phyloP scores from a whole-genome alignment of 2,113 vertebrate species.

The Gila orcuttii region DNA sequence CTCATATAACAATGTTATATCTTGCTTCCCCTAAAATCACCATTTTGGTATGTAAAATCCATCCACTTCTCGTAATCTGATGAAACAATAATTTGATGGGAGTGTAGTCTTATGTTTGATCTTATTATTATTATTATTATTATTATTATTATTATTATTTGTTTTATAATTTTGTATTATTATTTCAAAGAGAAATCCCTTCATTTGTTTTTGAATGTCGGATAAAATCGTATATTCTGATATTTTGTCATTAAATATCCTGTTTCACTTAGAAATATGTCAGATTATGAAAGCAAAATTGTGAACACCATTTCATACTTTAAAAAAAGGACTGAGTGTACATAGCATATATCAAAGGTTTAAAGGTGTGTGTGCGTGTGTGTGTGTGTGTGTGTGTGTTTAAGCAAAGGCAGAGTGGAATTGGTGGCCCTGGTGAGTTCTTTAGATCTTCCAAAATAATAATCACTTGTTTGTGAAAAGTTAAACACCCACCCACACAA shows the following conservation, averaged over 20 bases:
- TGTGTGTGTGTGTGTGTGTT: neutral
- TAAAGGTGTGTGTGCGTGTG: neutral
- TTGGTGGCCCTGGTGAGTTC: neutral
- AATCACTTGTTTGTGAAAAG: neutral
- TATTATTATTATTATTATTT: neutral
- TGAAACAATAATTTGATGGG: neutral
- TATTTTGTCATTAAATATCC: neutral
- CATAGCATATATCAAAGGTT: neutral
- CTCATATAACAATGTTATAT: neutral
- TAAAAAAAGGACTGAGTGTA: neutral
- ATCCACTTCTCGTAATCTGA: neutral
- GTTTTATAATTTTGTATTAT: neutral
- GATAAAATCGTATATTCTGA: too few relatives aligned
- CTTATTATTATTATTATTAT: neutral
- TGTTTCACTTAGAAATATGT: neutral
- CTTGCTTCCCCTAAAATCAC: neutral
- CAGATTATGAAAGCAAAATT: neutral
- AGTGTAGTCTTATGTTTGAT: neutral
- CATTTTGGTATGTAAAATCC: neutral
- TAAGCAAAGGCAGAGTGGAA: neutral
- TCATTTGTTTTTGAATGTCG: neutral
- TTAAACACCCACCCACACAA: neutral
- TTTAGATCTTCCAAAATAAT: constrained; percentile 1
- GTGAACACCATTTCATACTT: neutral
- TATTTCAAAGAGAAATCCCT: neutral